These are phyloP conservation scores for Dendrolimus pini DNA, from an alignment of 2,888 invertebrate species.

Conservation along the genomic window DNA sequence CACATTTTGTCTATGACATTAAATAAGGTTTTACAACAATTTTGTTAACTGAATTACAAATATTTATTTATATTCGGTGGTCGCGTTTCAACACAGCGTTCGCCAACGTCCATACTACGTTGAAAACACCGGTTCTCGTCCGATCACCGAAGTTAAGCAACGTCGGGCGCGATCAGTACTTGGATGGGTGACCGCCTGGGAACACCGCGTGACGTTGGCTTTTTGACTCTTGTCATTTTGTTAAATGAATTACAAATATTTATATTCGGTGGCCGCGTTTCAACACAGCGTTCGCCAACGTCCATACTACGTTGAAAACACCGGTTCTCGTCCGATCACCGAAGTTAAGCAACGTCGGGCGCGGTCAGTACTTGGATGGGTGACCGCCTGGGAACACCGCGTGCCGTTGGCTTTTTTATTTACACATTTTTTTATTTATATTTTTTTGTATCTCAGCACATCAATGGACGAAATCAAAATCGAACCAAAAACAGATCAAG, in stretches of 20 bases:
- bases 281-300: slow-evolving; percentile 12
- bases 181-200: slow-evolving; percentile 65
- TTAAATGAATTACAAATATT: not conserved
- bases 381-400: slow-evolving; percentile 61
- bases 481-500: slow-evolving; percentile 44
- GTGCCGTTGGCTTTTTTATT: slow-evolving; percentile 43
- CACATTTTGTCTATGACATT: too few relatives aligned
- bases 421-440: not conserved
- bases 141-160: slow-evolving; percentile 73
- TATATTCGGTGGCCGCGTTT: too few relatives aligned
- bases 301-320: slow-evolving; percentile 45
- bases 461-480: slow-evolving; percentile 16
- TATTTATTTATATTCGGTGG: too few relatives aligned
- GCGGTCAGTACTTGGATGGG: slow-evolving; percentile 64
- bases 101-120: slow-evolving; percentile 12
- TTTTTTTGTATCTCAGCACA: slow-evolving; percentile 19
- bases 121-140: slow-evolving; percentile 57
- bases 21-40: too few relatives aligned
- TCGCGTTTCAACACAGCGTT: too few relatives aligned
- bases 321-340: slow-evolving; percentile 65
- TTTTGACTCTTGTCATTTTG: slow-evolving; percentile 16
- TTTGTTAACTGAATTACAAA: too few relatives aligned
- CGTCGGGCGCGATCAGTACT: slow-evolving; percentile 67
- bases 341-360: slow-evolving; percentile 64
- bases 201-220: slow-evolving; percentile 57